A percentile compares a stretch with the other conserved stretches of the same genome.
Conservation (phyloP, 2,113 vertebrate genomes). For the Nesospiza acunhae region DNA sequence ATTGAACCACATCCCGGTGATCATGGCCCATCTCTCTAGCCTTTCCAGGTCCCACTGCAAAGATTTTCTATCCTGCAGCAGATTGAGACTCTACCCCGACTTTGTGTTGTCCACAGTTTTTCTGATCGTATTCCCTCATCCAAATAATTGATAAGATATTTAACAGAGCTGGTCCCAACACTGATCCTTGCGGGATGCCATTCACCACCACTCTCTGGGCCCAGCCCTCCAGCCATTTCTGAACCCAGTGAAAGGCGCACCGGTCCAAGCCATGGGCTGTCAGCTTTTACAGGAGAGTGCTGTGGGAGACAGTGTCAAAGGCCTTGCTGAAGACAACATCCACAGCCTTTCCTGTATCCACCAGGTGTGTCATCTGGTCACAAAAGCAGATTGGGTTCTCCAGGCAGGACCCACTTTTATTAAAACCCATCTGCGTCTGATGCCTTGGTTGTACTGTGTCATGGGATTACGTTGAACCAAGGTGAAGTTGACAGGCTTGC, state of each 20-base stretch:
- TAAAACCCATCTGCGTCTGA: not conserved
- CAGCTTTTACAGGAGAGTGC: too few species aligned
- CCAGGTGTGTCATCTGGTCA: not conserved
- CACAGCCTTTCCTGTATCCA: not conserved
- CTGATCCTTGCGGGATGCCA: fast-evolving
- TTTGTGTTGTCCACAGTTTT: not conserved
- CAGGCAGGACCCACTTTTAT: not conserved
- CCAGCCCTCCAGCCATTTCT: not conserved
- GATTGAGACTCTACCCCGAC: not conserved
- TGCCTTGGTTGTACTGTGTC: not conserved
- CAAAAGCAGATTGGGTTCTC: not conserved
- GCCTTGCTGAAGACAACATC: not conserved
- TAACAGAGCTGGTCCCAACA: not conserved
- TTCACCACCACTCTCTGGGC: not conserved
- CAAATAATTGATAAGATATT: not conserved
- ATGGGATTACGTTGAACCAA: fast-evolving
- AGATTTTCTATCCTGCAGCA: not conserved
- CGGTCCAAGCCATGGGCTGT: fast-evolving
- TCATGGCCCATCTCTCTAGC: not conserved
- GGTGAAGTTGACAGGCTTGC: not conserved
- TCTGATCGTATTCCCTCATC: not conserved
- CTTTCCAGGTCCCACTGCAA: not conserved
- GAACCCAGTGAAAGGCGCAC: fast-evolving
- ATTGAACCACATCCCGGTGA: too few species aligned
- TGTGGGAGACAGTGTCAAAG: not conserved